Conservation (phyloP, 2,113 vertebrate genomes). For the Melospiza melodia region DNA sequence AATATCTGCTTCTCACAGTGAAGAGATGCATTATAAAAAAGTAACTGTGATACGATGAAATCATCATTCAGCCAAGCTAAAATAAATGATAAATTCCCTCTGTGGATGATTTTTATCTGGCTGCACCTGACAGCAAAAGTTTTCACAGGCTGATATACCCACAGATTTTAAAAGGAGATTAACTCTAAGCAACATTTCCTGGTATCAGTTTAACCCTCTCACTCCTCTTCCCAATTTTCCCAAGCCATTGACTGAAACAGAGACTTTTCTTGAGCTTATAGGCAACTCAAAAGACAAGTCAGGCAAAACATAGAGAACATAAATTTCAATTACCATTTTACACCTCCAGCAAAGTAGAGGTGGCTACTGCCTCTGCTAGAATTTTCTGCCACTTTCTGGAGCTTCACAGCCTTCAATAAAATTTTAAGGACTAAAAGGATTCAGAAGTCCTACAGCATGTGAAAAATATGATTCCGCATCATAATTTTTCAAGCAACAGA, state of each 20-base stretch:
- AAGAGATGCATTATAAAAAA: conserved; percentile 59
- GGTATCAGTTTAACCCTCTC: not conserved
- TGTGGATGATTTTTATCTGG: conserved; percentile 41
- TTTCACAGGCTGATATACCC: not conserved
- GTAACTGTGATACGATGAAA: conserved; percentile 41
- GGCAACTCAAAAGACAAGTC: not conserved
- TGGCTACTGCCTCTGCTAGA: not conserved
- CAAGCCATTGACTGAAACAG: not conserved
- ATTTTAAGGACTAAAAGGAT: not conserved
- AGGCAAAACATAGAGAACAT: not conserved
- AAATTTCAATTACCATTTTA: not conserved
- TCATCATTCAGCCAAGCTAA: conserved; percentile 46
- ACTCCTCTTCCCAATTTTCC: not conserved
- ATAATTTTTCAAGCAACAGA: not conserved
- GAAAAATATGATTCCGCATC: not conserved
- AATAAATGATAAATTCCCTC: conserved; percentile 58
- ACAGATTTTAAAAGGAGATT: not conserved
- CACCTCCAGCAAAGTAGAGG: not conserved
- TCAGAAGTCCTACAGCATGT: not conserved
- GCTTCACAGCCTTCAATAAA: not conserved
- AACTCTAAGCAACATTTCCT: not conserved
- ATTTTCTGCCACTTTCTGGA: not conserved
- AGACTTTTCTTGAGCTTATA: not conserved
- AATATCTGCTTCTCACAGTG: conserved; percentile 50
- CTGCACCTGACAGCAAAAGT: conserved; percentile 29